phyloP scores from a whole-genome alignment of 92 coral and sea anemone species.

The Chrysogorgia sp. region DNA sequence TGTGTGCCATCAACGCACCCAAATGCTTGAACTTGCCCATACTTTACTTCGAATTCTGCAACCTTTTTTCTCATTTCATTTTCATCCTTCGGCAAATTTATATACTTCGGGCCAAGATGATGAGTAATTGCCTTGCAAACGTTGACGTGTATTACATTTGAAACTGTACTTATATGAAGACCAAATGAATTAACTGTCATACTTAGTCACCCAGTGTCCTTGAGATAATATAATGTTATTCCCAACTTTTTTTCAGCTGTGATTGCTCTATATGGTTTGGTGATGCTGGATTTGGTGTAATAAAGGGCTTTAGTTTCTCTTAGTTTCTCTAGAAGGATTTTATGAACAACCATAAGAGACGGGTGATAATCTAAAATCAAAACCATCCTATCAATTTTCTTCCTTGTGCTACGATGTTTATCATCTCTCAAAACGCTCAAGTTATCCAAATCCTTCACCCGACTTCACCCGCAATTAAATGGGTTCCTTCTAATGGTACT shows the following conservation, averaged over 20 bases:
- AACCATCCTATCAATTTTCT: too few species aligned
- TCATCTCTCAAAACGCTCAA: too few species aligned
- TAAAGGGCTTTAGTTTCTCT: slow-evolving; percentile 37
- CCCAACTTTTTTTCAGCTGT: slow-evolving; percentile 56
- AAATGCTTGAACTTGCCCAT: slow-evolving; percentile 65
- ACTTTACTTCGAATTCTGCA: slow-evolving; percentile 64
- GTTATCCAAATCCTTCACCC: too few species aligned
- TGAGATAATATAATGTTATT: slow-evolving; percentile 54
- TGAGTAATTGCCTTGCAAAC: slow-evolving; percentile 58
- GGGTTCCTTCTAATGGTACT: too few species aligned
- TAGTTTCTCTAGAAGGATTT: too few species aligned
- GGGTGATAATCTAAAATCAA: too few species aligned
- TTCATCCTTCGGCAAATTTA: slow-evolving; percentile 56
- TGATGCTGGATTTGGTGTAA: slow-evolving; percentile 53
- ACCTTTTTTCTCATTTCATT: slow-evolving; percentile 56
- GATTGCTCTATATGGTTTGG: slow-evolving; percentile 56
- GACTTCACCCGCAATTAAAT: too few species aligned
- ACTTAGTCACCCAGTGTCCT: slow-evolving; percentile 63
- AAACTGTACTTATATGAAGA: slow-evolving; percentile 54
- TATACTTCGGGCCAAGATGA: slow-evolving; percentile 54
- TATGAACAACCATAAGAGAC: too few species aligned
- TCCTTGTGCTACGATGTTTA: too few species aligned
- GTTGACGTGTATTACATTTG: slow-evolving; percentile 43
- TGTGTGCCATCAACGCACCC: slow-evolving; percentile 67
- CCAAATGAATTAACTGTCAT: slow-evolving; percentile 71